Evolutionary conservation across 2,888 invertebrate species (phyloP), one percentile per base, ranked within the genome.

Genomic region (Drosophila formosana): DNA sequence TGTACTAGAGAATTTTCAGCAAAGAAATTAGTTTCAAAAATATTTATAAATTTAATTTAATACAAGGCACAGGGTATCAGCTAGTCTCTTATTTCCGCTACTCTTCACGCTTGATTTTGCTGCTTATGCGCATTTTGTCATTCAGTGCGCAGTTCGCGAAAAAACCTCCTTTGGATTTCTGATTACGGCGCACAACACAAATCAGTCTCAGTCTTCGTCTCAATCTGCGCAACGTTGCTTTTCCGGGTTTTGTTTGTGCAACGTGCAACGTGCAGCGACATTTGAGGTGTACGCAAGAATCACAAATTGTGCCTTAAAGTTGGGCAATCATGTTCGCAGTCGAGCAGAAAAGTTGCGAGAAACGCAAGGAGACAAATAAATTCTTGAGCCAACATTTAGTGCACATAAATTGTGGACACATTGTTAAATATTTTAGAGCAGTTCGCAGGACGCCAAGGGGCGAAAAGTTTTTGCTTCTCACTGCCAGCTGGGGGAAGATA

Each of bases 61-160:
- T 18, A 18, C 2, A 3, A 28, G 5, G 28, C 4, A 25, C 6
- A 26, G 51, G 18, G 49, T 32, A 53, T 49, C 4, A 1, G 0
- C n/a, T 0, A 23, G 51, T 32, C 18, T 1, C 7, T 6, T 4
- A 0, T 37, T n/a, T 3, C 3, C n/a, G n/a, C 4, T n/a, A 3
- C 4, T 45, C 25, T 43, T 28, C 1, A 18, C 13, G 5, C 25
- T 45, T 51, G 28, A 47, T 30, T 61, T 62, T 49, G 55, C 45
- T 61, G 37, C 37, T 11, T 11, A 4, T 37, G 34, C 26, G 45
- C 28, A 26, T 61, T 80, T 63, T 67, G 45, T 57, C 55, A 66
- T 62, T 76, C 73, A 68, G 34, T 68, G 77, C 67, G 53, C 80
- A 77, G 66, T 71, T 81, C 34, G 23, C n/a, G 34, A 26, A 47